Conservation (phyloP, 2,888 invertebrate species). For the Laspeyria flexula region DNA sequence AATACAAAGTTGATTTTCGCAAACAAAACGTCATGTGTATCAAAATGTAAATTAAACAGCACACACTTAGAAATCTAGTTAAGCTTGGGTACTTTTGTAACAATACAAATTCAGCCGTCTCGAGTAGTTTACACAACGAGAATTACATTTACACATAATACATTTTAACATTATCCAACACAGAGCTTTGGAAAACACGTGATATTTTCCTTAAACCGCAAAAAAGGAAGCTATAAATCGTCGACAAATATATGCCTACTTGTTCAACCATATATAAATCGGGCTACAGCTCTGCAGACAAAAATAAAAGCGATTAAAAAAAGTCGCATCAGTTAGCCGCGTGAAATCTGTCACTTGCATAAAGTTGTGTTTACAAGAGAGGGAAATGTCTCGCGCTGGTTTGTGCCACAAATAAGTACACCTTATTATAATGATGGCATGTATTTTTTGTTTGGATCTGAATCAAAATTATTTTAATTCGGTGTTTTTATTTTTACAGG, state of each 20-base stretch:
- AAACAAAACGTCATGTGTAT: no score
- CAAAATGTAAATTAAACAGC: no score
- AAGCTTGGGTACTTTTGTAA: no score
- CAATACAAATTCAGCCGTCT: no score
- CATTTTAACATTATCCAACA: background rate
- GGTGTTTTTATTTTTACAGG: no score
- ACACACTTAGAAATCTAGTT: no score
- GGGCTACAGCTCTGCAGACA: constrained; percentile 16
- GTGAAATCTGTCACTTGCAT: constrained; percentile 41
- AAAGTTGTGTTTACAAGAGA: constrained; percentile 36
- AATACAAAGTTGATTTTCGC: no score
- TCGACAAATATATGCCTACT: constrained; percentile 27
- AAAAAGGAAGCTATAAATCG: constrained; percentile 35
- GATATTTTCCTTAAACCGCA: constrained; percentile 12
- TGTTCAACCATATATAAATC: constrained; percentile 41
- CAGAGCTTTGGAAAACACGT: background rate
- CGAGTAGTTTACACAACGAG: no score
- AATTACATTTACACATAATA: background rate
- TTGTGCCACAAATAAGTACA: background rate
- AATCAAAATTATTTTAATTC: no score
- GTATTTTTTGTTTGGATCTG: no score
- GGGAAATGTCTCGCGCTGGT: constrained; percentile 4
- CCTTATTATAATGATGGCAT: no score
- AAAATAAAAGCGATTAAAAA: constrained; percentile 38
- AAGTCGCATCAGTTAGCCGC: constrained; percentile 31